Percentiles rank a stretch among this genome's conserved stretches.
phyloP scores from a whole-genome alignment of 1,140 invertebrate genomes.

The Aphaenogaster floridana region DNA sequence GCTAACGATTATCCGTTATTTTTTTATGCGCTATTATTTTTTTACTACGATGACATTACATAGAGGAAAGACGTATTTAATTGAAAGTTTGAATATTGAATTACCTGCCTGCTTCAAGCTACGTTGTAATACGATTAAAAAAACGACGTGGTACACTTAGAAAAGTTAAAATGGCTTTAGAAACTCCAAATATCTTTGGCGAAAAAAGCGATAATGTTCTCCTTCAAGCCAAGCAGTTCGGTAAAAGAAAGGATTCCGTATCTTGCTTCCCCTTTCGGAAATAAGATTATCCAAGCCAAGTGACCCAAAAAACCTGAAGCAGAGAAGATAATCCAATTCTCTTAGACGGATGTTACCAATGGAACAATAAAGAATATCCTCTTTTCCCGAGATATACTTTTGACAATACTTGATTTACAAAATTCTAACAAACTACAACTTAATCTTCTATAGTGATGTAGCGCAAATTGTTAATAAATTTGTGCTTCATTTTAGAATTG shows the following conservation, averaged over 20 bases:
- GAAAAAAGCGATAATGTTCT: constrained; percentile 26
- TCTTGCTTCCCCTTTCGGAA: constrained; percentile 1
- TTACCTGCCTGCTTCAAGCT: not conserved
- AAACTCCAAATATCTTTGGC: constrained; percentile 3
- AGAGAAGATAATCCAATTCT: constrained; percentile 26
- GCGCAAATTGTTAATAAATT: constrained; percentile 4
- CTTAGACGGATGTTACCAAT: constrained; percentile 8
- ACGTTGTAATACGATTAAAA: not conserved
- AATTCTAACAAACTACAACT: not conserved
- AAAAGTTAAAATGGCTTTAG: constrained; percentile 19
- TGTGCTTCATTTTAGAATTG: not conserved
- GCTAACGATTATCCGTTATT: not conserved
- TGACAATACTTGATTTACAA: constrained; percentile 10
- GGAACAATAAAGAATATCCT: not conserved
- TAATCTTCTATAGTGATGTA: not conserved
- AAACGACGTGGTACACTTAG: not conserved
- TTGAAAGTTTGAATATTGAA: constrained; percentile 3
- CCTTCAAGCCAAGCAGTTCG: not conserved
- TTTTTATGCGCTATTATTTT: not conserved
- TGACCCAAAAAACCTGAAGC: constrained; percentile 10
- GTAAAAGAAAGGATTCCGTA: constrained; percentile 6
- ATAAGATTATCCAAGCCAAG: constrained; percentile 24
- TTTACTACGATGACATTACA: not conserved
- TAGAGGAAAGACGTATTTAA: not conserved
- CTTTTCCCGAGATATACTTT: not conserved